Percentiles rank a stretch among this genome's conserved stretches.
Evolutionary conservation across 2,888 invertebrate genomes (phyloP).

Genomic region (Thymelicus acteon): DNA sequence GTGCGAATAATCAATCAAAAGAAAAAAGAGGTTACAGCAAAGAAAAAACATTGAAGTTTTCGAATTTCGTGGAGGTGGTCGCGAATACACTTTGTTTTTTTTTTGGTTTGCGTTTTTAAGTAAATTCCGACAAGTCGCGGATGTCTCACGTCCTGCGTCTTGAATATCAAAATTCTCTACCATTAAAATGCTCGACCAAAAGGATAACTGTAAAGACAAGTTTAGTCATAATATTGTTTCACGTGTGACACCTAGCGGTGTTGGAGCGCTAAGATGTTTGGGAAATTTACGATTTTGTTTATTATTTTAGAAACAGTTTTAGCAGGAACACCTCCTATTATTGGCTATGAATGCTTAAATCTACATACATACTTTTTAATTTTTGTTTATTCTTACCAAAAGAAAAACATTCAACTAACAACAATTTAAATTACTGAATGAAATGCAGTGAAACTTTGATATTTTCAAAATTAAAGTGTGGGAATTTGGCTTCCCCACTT

Average conservation of each 20-base stretch:
- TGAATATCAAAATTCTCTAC: slow-evolving; percentile 62
- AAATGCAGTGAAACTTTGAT: too few species aligned
- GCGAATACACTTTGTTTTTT: slow-evolving; percentile 40
- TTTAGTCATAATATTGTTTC: slow-evolving; percentile 61
- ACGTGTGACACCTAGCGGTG: slow-evolving; percentile 54
- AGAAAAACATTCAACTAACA: too few species aligned
- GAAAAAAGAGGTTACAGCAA: slow-evolving; percentile 41
- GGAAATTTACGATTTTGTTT: slow-evolving; percentile 39
- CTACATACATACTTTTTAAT: too few species aligned
- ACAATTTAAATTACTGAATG: too few species aligned
- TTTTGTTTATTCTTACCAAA: too few species aligned
- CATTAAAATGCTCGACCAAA: slow-evolving; percentile 60
- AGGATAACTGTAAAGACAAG: slow-evolving; percentile 71
- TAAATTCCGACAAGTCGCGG: slow-evolving; percentile 53
- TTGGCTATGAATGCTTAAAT: neutral
- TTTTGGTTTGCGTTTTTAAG: slow-evolving; percentile 41
- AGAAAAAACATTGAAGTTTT: slow-evolving; percentile 43
- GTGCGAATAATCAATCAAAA: slow-evolving; percentile 43
- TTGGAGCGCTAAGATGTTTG: slow-evolving; percentile 45
- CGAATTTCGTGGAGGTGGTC: slow-evolving; percentile 48
- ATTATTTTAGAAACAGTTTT: slow-evolving; percentile 8
- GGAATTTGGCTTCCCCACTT: too few species aligned
- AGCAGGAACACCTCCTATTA: neutral
- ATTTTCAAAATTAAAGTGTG: too few species aligned
- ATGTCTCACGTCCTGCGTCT: slow-evolving; percentile 56